phyloP scores from a whole-genome alignment of 2,113 vertebrate genomes.

The Oryzias woworae region DNA sequence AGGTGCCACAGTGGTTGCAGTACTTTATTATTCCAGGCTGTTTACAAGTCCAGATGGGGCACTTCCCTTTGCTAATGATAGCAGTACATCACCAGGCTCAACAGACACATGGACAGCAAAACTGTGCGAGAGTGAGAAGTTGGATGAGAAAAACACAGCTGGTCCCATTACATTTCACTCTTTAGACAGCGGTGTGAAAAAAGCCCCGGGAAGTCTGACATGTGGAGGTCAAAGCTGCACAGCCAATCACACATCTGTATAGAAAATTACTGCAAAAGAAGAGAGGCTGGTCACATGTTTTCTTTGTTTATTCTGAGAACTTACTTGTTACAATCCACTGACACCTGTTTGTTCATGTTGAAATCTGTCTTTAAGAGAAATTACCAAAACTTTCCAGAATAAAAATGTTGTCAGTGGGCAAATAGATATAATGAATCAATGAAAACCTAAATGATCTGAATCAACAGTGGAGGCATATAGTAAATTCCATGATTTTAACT shows the following conservation, averaged over 20 bases:
- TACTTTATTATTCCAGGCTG: slow-evolving; percentile 36
- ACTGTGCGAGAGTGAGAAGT: slow-evolving; percentile 26
- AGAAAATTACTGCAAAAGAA: slow-evolving; percentile 2
- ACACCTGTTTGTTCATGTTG: no score
- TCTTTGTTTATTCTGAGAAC: no score
- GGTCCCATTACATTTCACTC: slow-evolving; percentile 30
- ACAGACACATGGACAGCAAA: slow-evolving; percentile 30
- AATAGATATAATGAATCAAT: no score
- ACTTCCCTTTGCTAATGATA: slow-evolving; percentile 43
- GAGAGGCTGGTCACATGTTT: no score
- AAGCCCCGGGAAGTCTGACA: slow-evolving; percentile 42
- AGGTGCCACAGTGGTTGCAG: slow-evolving; percentile 15
- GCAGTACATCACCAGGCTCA: slow-evolving; percentile 32
- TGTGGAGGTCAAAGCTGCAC: slow-evolving; percentile 39
- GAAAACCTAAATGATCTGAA: no score
- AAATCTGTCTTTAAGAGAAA: no score
- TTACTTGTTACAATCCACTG: no score
- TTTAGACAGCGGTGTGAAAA: slow-evolving; percentile 51
- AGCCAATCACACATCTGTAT: slow-evolving; percentile 7
- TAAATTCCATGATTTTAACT: no score
- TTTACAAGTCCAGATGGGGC: slow-evolving; percentile 38
- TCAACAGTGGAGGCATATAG: no score
- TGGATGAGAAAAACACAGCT: slow-evolving; percentile 43
- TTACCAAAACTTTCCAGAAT: no score
- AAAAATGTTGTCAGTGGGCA: no score